Percentiles rank a stretch among this genome's conserved stretches.
phyloP scores from a whole-genome alignment of 2,888 invertebrate species.

The Torymus texanus region DNA sequence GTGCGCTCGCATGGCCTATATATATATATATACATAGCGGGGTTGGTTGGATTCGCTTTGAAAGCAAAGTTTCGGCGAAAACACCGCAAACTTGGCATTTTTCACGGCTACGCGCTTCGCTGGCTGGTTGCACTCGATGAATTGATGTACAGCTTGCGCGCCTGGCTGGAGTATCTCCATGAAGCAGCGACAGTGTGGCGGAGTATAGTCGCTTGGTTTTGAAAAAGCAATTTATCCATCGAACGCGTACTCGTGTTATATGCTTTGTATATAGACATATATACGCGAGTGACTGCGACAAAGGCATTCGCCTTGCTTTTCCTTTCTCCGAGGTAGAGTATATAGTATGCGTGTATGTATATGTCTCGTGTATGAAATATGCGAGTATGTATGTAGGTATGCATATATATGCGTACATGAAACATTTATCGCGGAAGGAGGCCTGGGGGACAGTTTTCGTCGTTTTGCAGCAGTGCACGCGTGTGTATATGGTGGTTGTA shows the following conservation, averaged over 20 bases:
- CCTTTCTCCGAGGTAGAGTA: not conserved
- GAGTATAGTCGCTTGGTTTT: not conserved
- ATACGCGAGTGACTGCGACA: constrained; percentile 17
- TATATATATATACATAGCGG: not conserved
- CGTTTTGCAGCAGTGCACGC: not conserved
- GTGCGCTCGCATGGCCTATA: too few species aligned
- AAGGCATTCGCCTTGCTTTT: constrained; percentile 35
- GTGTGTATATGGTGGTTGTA: too few species aligned
- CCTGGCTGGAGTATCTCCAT: constrained; percentile 13
- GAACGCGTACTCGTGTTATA: not conserved
- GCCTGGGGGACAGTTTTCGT: constrained; percentile 11
- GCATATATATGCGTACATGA: constrained; percentile 13
- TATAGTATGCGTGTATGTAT: too few species aligned
- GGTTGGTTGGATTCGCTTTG: not conserved
- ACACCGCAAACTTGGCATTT: constrained; percentile 37
- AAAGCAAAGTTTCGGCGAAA: constrained; percentile 38
- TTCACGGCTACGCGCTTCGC: not conserved
- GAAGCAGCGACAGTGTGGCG: not conserved
- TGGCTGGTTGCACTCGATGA: constrained; percentile 5
- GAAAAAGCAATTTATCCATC: constrained; percentile 45
- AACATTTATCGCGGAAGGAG: constrained; percentile 25
- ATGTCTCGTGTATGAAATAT: too few species aligned
- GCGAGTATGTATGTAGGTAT: too few species aligned
- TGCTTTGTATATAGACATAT: not conserved
- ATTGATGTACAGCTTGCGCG: constrained; percentile 27